phyloP scores from a whole-genome alignment of 1,140 invertebrate genomes.

The Philopotamus ludificatus region DNA sequence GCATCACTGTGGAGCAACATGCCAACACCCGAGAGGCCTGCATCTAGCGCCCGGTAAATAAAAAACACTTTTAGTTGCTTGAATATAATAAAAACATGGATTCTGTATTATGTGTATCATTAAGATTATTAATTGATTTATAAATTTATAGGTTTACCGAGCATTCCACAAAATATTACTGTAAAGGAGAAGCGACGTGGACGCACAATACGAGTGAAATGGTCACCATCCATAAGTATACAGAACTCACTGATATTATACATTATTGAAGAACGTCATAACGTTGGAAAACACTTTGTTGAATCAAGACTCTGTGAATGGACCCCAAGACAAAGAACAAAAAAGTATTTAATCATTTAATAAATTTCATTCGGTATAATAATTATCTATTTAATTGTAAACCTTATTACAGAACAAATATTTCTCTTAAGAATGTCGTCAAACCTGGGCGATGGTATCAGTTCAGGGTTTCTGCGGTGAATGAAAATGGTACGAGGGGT shows the following conservation, averaged over 20 bases:
- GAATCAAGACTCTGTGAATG: slow-evolving; percentile 56
- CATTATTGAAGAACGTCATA: slow-evolving; percentile 59
- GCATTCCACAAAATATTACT: slow-evolving; percentile 49
- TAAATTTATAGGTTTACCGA: slow-evolving; percentile 48
- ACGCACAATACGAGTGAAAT: slow-evolving; percentile 46
- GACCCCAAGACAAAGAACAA: slow-evolving; percentile 43
- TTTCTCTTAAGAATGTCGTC: slow-evolving; percentile 58
- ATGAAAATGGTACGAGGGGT: slow-evolving; percentile 66
- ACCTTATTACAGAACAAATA: slow-evolving; percentile 43
- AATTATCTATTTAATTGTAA: not conserved
- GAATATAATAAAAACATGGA: no score
- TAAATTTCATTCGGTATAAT: not conserved
- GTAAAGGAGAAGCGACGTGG: slow-evolving; percentile 45
- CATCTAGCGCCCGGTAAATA: slow-evolving; percentile 49
- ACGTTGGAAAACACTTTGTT: slow-evolving; percentile 55
- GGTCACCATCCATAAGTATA: slow-evolving; percentile 41
- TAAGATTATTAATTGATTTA: not conserved
- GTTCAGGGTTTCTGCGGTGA: slow-evolving; percentile 72
- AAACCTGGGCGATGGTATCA: slow-evolving; percentile 75
- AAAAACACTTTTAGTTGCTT: not conserved
- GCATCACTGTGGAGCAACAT: slow-evolving; percentile 64
- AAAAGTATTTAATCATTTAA: slow-evolving; percentile 22
- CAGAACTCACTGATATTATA: slow-evolving; percentile 46
- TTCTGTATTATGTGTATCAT: no score
- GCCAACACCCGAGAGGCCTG: slow-evolving; percentile 60